These are phyloP conservation scores for Pseudomyrmex gracilis DNA, from an alignment of 1,140 invertebrate species.

Conservation along the genomic window DNA sequence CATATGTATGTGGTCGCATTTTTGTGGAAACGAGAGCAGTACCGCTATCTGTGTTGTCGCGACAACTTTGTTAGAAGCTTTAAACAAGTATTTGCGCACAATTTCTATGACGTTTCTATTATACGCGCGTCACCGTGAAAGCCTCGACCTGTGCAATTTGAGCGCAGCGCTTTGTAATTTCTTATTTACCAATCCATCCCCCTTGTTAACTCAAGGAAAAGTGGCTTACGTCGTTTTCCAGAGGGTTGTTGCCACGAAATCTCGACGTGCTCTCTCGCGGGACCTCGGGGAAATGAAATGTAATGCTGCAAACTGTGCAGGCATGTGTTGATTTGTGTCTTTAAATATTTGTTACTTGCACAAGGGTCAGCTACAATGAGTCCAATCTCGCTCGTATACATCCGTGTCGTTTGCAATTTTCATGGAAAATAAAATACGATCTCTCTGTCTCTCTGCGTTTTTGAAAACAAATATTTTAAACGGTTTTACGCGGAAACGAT, in stretches of 20 bases:
- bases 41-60: background rate
- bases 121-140: conserved; percentile 8
- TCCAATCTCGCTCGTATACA: background rate
- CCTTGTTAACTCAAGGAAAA: conserved; percentile 64
- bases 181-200: conserved; percentile 62
- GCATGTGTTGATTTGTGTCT: conserved; percentile 42
- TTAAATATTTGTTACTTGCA: conserved; percentile 66
- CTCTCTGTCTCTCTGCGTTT: background rate
- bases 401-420: conserved; percentile 19
- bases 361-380: conserved; percentile 2
- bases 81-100: conserved; percentile 19
- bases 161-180: conserved; percentile 57
- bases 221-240: conserved; percentile 66
- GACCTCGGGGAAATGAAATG: conserved; percentile 34
- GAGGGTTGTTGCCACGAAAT: conserved; percentile 55
- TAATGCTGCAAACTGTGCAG: conserved; percentile 53
- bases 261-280: conserved; percentile 32
- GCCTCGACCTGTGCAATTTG: conserved; percentile 57
- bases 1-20: background rate
- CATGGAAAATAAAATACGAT: background rate
- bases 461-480: conserved; percentile 8
- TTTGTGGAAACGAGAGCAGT: conserved; percentile 4
- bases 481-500: background rate
- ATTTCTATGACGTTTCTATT: conserved; percentile 48
- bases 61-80: conserved; percentile 21